A percentile compares a stretch with the other conserved stretches of the same genome.
phyloP scores from a whole-genome alignment of 2,888 invertebrate species.

The Apodemia duryi region DNA sequence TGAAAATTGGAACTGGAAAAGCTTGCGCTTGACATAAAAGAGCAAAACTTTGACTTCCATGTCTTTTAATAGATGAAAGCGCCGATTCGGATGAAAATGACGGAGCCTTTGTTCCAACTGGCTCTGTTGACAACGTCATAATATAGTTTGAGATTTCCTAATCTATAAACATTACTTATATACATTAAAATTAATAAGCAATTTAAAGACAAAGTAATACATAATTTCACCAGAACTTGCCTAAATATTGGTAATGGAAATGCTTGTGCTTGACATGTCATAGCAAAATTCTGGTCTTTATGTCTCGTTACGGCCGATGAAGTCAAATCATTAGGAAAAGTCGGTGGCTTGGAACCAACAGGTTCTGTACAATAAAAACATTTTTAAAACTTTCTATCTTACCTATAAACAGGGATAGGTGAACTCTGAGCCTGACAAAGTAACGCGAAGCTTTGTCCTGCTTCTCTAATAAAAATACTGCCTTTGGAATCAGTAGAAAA shows the following conservation, averaged over 20 bases:
- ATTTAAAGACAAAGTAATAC: background rate
- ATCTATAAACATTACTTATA: conserved; percentile 9
- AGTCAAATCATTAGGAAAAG: conserved; percentile 80
- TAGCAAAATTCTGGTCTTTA: conserved; percentile 77
- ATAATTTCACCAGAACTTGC: conserved; percentile 63
- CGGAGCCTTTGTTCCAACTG: conserved; percentile 83
- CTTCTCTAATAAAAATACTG: conserved; percentile 80
- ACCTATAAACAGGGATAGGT: conserved; percentile 83
- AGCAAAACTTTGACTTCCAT: conserved; percentile 77
- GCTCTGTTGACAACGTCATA: conserved; percentile 71
- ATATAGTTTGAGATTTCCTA: conserved; percentile 21
- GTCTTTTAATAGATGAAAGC: conserved; percentile 79
- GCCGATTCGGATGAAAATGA: conserved; percentile 83
- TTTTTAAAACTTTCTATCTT: conserved; percentile 40
- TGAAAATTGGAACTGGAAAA: conserved; percentile 84
- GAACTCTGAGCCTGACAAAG: conserved; percentile 82
- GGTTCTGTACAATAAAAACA: conserved; percentile 72
- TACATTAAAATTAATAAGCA: conserved; percentile 12
- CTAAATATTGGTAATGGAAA: conserved; percentile 85
- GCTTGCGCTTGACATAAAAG: conserved; percentile 86
- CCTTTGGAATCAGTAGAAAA: conserved; percentile 82
- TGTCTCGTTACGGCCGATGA: conserved; percentile 79
- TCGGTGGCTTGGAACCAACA: conserved; percentile 80
- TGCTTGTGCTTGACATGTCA: conserved; percentile 85
- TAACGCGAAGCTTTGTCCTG: conserved; percentile 79